These are phyloP conservation scores for Fragum whitleyi DNA, from an alignment of 2,888 invertebrate species.

Conservation along the genomic window DNA sequence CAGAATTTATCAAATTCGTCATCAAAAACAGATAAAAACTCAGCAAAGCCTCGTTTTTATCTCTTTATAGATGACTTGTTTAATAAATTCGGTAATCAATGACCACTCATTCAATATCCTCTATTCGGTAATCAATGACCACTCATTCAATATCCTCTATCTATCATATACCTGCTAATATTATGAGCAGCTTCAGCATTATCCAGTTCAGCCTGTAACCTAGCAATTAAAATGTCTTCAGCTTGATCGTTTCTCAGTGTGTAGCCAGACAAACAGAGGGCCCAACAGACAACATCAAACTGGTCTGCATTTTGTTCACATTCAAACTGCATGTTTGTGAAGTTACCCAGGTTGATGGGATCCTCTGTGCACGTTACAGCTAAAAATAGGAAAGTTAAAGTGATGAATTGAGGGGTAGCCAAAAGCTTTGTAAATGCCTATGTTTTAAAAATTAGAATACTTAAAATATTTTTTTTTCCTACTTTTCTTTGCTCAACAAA, in stretches of 20 bases:
- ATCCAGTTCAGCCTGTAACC: neutral
- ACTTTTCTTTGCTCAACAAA: too few relatives aligned
- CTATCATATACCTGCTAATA: conserved; percentile 7
- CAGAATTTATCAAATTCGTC: too few relatives aligned
- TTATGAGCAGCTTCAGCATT: conserved; percentile 6
- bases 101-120: too few relatives aligned
- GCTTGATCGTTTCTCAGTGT: conserved; percentile 44
- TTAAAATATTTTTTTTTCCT: too few relatives aligned
- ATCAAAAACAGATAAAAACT: too few relatives aligned
- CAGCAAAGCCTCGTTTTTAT: too few relatives aligned
- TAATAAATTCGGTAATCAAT: too few relatives aligned
- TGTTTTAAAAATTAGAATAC: too few relatives aligned
- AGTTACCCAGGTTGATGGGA: conserved; percentile 15
- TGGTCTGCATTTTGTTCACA: conserved; percentile 32
- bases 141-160: too few relatives aligned
- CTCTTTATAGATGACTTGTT: too few relatives aligned
- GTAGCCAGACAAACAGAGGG: conserved; percentile 44
- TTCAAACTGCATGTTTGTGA: conserved; percentile 23
- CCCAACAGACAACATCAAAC: conserved; percentile 55
- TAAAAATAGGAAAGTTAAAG: conserved; percentile 6
- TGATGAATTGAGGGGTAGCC: neutral
- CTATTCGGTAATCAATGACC: too few relatives aligned
- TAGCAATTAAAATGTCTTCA: conserved; percentile 6
- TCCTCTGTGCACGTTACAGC: conserved; percentile 34
- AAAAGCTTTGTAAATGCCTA: too few relatives aligned